Base-by-base conservation (phyloP, 2,797 vertebrate genomes). In the Sebastolobus altivelis region DNA sequence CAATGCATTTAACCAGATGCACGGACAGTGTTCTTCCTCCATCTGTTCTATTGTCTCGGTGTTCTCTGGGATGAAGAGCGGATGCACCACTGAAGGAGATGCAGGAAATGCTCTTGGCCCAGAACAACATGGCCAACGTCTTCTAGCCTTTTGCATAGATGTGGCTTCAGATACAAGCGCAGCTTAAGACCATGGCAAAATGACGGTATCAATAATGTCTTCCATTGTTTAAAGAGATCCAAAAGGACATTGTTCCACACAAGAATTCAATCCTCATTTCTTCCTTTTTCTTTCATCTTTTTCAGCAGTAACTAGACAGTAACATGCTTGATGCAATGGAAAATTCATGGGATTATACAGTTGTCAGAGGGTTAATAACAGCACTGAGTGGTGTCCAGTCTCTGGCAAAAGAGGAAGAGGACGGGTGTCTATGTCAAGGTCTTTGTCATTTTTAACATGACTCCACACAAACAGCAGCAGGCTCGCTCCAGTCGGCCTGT, bases 1-100 rank as follows among this genome's bases (percentile, higher is more conserved):
- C 88, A 92, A 89, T 93, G 87, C 92, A 87, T 93, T 95, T 90
- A 91, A 94, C 88, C 95, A 96, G 95, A 96, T 95, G 94, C 92
- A 88, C 81, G 84, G 91, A 95, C 92, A 90, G 92, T 92, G 85
- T 87, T 94, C 91, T 96, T 96, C 95, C 95, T 94, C 92, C 95
- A 95, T 94, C 94, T 95, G 94, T 92, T 92, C 95, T 82, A 95
- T 95, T 95, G 95, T 95, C 90, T 95, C 76, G 5, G 88, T 81
- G 91, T 93, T 95, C 89, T 94, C 80, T 86, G 91, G 89, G 92
- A 94, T 91, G 91, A 95, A 88, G 77, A 94, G 90, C 94, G 95
- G 95, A 96, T 95, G 94, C 91, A 82, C 89, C 88, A 81, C 94
- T 67, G 82, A 93, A 93, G 89, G 93, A 94, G 93, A 93, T 80